Conservation (phyloP, 2,888 invertebrate genomes). For the Eulithis testata region DNA sequence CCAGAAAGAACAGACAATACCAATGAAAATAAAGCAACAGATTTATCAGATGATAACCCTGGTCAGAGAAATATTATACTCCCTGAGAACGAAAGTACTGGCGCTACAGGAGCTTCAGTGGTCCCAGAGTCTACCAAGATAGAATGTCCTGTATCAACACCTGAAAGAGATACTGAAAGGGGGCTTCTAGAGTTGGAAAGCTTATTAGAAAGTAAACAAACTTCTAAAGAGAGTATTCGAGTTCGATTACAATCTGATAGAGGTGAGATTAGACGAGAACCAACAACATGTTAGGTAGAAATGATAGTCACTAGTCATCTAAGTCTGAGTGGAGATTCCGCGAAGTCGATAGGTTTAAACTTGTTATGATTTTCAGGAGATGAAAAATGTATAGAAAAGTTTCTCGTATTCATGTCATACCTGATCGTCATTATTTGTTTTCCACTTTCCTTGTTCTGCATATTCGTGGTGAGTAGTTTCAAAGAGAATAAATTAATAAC, state of each 20-base stretch:
- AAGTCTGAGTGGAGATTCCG: too few relatives aligned
- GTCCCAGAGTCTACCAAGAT: not conserved
- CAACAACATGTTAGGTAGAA: too few relatives aligned
- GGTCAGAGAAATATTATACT: slow-evolving; percentile 7
- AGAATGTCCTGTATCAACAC: not conserved
- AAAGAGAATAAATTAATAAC: not conserved
- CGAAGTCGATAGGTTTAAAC: not conserved
- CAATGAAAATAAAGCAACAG: slow-evolving; percentile 6
- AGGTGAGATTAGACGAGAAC: not conserved
- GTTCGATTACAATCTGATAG: slow-evolving; percentile 6
- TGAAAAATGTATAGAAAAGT: slow-evolving; percentile 49
- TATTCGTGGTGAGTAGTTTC: slow-evolving; percentile 55
- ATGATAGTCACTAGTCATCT: too few relatives aligned
- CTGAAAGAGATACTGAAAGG: slow-evolving; percentile 8
- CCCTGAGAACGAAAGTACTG: slow-evolving; percentile 1
- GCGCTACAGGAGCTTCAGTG: not conserved
- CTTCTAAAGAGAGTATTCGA: slow-evolving; percentile 10
- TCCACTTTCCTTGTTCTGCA: slow-evolving; percentile 56
- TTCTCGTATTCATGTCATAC: slow-evolving; percentile 52
- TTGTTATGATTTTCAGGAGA: slow-evolving; percentile 45
- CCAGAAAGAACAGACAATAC: slow-evolving; percentile 7
- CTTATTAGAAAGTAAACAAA: slow-evolving; percentile 4
- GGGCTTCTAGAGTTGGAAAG: slow-evolving; percentile 3
- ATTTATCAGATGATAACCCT: not conserved
- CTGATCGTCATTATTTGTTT: slow-evolving; percentile 52